Evolutionary conservation across 2,888 invertebrate species (phyloP).

Genomic region (Bruchidius siliquastri): DNA sequence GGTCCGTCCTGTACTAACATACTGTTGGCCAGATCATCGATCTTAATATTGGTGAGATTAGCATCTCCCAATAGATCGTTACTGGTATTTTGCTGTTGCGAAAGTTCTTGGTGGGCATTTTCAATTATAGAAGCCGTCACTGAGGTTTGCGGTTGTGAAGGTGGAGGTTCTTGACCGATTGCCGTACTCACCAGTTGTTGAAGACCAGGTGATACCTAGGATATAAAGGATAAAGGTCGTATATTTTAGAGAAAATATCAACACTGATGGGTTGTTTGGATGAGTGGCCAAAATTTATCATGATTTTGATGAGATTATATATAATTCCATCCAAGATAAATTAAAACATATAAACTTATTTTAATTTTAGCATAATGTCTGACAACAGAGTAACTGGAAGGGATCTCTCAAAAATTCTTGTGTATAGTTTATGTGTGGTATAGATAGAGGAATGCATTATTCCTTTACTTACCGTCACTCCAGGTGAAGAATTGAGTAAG

Average conservation of each 20-base stretch:
- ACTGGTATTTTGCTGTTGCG: conserved; percentile 18
- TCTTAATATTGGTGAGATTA: conserved; percentile 41
- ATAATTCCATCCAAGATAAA: no score
- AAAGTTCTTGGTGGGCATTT: conserved; percentile 13
- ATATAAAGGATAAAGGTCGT: not conserved
- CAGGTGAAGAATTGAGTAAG: conserved; percentile 46
- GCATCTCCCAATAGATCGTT: conserved; percentile 38
- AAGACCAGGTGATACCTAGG: conserved; percentile 46
- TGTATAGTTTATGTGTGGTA: no score
- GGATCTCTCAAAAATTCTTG: no score
- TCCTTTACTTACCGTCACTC: conserved; percentile 17
- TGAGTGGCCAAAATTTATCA: no score
- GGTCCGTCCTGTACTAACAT: conserved; percentile 49
- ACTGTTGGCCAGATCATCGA: conserved; percentile 47
- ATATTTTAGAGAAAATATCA: not conserved
- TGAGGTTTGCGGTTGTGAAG: not conserved
- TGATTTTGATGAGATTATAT: no score
- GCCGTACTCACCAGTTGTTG: conserved; percentile 52
- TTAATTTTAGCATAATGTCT: no score
- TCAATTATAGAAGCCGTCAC: not conserved
- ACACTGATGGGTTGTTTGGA: no score
- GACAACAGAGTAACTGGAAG: no score
- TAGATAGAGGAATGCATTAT: not conserved
- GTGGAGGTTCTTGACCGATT: conserved; percentile 39
- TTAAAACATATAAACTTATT: no score